Evolutionary conservation across 2,797 vertebrate species (phyloP).

Genomic region (Gymnopithys bicolor): DNA sequence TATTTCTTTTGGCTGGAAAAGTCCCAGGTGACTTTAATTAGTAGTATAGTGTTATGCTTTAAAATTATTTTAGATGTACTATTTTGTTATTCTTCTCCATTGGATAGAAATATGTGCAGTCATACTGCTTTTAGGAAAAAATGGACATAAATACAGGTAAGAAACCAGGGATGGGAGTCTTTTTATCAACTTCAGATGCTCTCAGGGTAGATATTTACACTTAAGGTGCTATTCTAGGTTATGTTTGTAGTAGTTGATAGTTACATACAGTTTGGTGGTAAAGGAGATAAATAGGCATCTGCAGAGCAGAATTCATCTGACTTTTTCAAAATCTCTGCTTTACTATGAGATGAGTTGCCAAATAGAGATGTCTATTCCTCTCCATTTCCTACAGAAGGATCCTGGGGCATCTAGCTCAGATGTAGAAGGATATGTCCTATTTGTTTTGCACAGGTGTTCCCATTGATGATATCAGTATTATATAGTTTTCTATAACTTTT

Average conservation of each 20-base stretch:
- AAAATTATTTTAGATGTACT: not conserved
- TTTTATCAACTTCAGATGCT: not conserved
- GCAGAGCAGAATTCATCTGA: not conserved
- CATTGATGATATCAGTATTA: not conserved
- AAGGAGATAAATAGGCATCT: not conserved
- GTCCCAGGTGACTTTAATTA: not conserved
- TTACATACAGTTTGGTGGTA: not conserved
- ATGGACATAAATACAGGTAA: not conserved
- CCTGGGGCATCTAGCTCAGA: not conserved
- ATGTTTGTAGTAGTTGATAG: not conserved
- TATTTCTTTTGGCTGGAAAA: not conserved
- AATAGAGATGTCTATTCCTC: not conserved
- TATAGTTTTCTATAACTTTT: not conserved
- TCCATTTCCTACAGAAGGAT: not conserved
- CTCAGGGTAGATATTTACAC: not conserved
- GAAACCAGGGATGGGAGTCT: not conserved
- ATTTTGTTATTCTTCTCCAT: not conserved
- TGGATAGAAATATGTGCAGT: not conserved
- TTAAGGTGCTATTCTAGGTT: not conserved
- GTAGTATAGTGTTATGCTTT: not conserved
- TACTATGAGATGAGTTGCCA: not conserved
- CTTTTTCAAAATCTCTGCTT: not conserved
- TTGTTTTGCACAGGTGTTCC: not conserved
- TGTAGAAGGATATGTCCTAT: not conserved
- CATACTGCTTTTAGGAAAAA: conserved; percentile 7